phyloP scores from a whole-genome alignment of 35 echinoderm and acorn worm species.

The Ophiothrix spiculata region DNA sequence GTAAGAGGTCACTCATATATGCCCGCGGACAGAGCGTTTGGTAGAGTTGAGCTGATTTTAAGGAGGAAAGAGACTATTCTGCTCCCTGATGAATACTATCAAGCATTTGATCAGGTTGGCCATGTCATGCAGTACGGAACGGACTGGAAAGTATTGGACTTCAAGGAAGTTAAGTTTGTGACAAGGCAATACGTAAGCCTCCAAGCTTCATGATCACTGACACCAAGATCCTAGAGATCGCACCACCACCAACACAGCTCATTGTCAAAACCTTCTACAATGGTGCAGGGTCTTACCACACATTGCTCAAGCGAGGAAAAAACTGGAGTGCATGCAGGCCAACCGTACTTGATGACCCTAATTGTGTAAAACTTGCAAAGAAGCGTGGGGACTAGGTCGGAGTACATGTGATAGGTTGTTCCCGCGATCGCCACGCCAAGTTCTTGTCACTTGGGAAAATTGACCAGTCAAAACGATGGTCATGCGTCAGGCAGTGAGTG shows the following conservation, averaged over 20 bases:
- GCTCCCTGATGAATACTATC: constrained; percentile 27
- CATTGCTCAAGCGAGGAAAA: constrained; percentile 9
- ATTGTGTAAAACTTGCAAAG: constrained; percentile 35
- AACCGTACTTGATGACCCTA: background rate
- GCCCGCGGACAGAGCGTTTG: background rate
- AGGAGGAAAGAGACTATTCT: constrained; percentile 22
- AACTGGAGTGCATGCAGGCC: background rate
- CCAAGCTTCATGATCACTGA: constrained; percentile 34
- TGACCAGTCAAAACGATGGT: no score
- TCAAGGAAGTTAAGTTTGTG: background rate
- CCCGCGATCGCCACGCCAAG: no score
- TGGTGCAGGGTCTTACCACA: constrained; percentile 3
- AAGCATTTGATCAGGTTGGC: constrained; percentile 29
- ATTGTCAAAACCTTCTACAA: constrained; percentile 22
- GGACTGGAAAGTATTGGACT: constrained; percentile 24
- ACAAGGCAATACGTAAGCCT: background rate
- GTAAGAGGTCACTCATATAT: constrained; percentile 34
- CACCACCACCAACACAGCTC: constrained; percentile 13
- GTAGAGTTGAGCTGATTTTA: constrained; percentile 30
- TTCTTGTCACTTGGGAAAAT: no score
- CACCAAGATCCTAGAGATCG: constrained; percentile 7
- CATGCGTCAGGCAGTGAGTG: no score
- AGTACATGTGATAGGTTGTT: no score
- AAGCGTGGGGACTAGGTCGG: no score
- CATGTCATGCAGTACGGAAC: constrained; percentile 6